Conservation (phyloP, 2,888 invertebrate genomes). For the Digitonthophagus gazella region DNA sequence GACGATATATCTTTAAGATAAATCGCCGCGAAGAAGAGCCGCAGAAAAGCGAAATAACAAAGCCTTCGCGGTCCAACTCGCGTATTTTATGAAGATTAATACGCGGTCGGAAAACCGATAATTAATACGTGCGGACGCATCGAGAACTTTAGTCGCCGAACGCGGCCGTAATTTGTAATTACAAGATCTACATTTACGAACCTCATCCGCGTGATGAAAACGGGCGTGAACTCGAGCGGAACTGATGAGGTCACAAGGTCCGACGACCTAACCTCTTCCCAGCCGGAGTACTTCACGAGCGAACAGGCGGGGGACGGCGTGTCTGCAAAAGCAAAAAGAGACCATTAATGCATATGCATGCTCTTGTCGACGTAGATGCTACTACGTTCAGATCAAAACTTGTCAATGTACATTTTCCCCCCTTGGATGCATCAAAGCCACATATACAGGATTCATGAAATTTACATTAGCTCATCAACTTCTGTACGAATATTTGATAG, state of each 20-base stretch:
- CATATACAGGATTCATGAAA: not conserved
- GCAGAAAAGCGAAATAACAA: not conserved
- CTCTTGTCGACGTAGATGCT: not conserved
- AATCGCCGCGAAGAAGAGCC: not conserved
- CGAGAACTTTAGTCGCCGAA: not conserved
- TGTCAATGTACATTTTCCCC: not conserved
- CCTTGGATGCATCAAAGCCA: not conserved
- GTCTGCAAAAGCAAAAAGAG: conserved; percentile 46
- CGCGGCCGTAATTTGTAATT: not conserved
- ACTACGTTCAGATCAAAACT: not conserved
- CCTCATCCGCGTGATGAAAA: conserved; percentile 55
- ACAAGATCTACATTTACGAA: conserved; percentile 38
- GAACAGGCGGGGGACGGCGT: conserved; percentile 53
- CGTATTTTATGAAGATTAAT: not conserved
- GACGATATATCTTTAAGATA: not conserved
- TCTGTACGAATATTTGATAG: not conserved
- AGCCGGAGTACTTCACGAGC: conserved; percentile 53
- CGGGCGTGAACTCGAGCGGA: conserved; percentile 52
- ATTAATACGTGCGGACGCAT: not conserved
- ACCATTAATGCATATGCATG: conserved; percentile 9
- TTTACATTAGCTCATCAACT: not conserved
- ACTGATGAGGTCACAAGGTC: conserved; percentile 52
- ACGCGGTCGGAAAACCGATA: not conserved
- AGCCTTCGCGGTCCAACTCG: not conserved
- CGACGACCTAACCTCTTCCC: conserved; percentile 50